Conservation (phyloP, 2,113 vertebrate genomes). For the Siniperca knerii region DNA sequence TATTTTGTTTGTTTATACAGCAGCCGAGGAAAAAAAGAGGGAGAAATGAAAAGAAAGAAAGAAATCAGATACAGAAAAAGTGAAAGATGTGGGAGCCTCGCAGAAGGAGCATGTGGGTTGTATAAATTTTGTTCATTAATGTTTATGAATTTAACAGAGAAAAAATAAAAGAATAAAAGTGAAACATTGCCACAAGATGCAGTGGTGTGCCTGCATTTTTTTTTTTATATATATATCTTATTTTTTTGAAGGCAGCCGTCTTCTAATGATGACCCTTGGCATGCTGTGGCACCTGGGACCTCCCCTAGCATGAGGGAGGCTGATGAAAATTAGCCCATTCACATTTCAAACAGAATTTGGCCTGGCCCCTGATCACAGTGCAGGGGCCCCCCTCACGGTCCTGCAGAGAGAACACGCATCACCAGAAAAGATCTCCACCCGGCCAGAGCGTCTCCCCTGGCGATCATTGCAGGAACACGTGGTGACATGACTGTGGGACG, state of each 20-base stretch:
- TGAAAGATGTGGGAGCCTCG: conserved; percentile 53
- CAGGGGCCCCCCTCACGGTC: conserved; percentile 84
- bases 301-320: conserved; percentile 88
- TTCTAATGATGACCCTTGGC: conserved; percentile 99
- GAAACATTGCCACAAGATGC: conserved; percentile 88
- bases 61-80: conserved; percentile 58
- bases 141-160: conserved; percentile 94
- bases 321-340: conserved; percentile 99
- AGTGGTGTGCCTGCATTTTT: conserved; percentile 58
- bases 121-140: conserved; percentile 92
- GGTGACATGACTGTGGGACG: conserved; percentile 94
- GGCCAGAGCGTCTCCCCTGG: conserved; percentile 90
- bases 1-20: conserved; percentile 86
- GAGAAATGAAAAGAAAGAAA: conserved; percentile 65
- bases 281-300: conserved; percentile 95
- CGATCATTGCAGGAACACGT: conserved; percentile 93
- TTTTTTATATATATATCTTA: conserved; percentile 2
- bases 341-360: conserved; percentile 99
- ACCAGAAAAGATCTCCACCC: conserved; percentile 86
- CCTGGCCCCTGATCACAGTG: conserved; percentile 98
- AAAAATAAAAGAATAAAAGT: conserved; percentile 83
- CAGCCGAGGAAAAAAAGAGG: conserved; percentile 62
- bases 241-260: conserved; percentile 87
- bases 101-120: conserved; percentile 74
- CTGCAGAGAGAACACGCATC: conserved; percentile 90